Conservation (phyloP, 2,888 invertebrate species). For the Philaethria dido region DNA sequence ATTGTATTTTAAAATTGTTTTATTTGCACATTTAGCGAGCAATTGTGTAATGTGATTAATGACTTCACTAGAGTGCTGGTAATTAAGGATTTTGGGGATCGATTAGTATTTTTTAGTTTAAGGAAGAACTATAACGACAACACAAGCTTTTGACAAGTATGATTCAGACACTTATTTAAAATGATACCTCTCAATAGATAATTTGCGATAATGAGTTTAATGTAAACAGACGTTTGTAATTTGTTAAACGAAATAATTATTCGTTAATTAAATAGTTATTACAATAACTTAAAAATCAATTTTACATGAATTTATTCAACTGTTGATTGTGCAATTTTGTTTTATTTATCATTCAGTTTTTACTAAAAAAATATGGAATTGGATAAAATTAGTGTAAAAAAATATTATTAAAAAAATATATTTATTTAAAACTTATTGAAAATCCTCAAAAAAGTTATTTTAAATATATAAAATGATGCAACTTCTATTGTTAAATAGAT, state of each 20-base stretch:
- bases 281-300: background rate
- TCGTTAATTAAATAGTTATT: background rate
- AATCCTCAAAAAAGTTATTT: background rate
- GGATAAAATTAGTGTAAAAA: no score
- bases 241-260: background rate
- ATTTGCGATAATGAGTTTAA: constrained; percentile 24
- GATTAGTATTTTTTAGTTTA: constrained; percentile 17
- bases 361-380: no score
- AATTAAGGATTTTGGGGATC: constrained; percentile 20
- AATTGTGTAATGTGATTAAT: constrained; percentile 58
- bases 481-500: constrained; percentile 24
- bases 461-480: constrained; percentile 18
- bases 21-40: constrained; percentile 59
- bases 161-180: constrained; percentile 6
- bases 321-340: no score
- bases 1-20: constrained; percentile 49
- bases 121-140: background rate
- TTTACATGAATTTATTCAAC: no score
- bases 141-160: constrained; percentile 16
- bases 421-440: no score
- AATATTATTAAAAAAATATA: no score
- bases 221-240: constrained; percentile 25
- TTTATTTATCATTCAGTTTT: no score
- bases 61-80: constrained; percentile 35
- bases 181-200: constrained; percentile 11